Evolutionary conservation across 2,113 vertebrate species (phyloP), one percentile per base, ranked within the genome.

Genomic region (Oxyura jamaicensis): DNA sequence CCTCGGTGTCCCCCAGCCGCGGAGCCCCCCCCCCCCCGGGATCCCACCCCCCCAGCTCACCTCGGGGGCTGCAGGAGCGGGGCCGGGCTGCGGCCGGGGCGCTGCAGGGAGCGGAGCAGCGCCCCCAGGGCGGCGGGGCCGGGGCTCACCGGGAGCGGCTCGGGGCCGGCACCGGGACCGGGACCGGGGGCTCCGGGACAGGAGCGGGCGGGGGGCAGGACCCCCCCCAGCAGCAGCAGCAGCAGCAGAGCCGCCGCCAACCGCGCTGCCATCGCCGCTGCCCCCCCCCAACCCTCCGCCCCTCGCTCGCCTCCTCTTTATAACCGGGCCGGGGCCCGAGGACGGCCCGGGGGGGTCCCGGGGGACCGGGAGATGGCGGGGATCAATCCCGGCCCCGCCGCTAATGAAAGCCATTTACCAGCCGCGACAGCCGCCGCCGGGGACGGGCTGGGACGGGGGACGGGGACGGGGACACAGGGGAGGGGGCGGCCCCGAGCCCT

Each of bases 61-160:
- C 98, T 98, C 96, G 99, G 99, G 58, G 98, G 98, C 95, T 99
- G 98, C 95, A 99, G 98, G 25, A 98, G 97, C 63, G 99, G 98
- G 48, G 98, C 97, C 56, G 97, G 95, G 96, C 97, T 98, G 88
- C 98, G 97, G 73, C 94, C 87, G 10, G 98, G 88, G 95, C 98
- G 98, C 86, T 97, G 97, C 35, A 92, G 83, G 55, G 97, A 96
- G 58, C 66, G 97, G 60, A 98, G 86, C 73, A 97, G 92, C 23
- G 93, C 56, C 1, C 80, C 90, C 96, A 98, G 79, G 28, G 44
- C n/a, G 63, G 44, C 44, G 44, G 44, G 44, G 44, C 44, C 44
- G 44, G 44, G 44, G 44, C 18, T 20, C 44, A 9, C 44, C 73
- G 98, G 98, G 95, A 99, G 98, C 19, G 29, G 76, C 35, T 59